phyloP scores from a whole-genome alignment of 2,797 vertebrate genomes.

The Danio choprae region DNA sequence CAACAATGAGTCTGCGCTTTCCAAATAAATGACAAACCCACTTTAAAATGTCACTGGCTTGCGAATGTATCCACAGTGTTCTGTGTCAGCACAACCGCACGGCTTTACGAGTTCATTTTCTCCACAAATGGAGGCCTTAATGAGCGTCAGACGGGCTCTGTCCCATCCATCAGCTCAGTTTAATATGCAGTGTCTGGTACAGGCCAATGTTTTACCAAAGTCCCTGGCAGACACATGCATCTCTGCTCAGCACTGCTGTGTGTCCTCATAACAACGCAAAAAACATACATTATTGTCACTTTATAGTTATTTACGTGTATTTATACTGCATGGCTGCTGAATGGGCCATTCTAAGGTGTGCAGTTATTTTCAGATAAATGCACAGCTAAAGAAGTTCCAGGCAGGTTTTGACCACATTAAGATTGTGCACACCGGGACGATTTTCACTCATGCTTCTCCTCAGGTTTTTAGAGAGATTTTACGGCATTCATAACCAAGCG shows the following conservation, averaged over 20 bases:
- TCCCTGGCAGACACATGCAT: slow-evolving; percentile 61
- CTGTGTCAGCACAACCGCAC: slow-evolving; percentile 67
- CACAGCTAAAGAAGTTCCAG: no score
- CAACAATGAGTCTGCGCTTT: not conserved
- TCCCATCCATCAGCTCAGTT: slow-evolving; percentile 60
- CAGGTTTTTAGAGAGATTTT: no score
- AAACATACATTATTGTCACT: no score
- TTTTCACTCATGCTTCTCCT: no score
- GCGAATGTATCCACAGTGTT: slow-evolving; percentile 59
- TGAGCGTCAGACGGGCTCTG: slow-evolving; percentile 66
- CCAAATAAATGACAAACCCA: slow-evolving; percentile 12
- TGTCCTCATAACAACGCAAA: slow-evolving; percentile 66
- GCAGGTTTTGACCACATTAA: no score
- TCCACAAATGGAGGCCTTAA: slow-evolving; percentile 70
- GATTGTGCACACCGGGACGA: no score
- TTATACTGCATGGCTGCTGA: no score
- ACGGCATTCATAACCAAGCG: no score
- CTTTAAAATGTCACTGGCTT: slow-evolving; percentile 65
- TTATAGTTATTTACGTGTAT: no score
- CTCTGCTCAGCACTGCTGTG: slow-evolving; percentile 60
- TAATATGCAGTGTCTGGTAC: slow-evolving; percentile 72
- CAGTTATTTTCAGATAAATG: no score
- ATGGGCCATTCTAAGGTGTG: no score
- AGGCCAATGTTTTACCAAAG: slow-evolving; percentile 64
- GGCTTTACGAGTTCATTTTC: slow-evolving; percentile 73